Conservation (phyloP, 2,113 vertebrate species). For the Lepisosteus osseus region DNA sequence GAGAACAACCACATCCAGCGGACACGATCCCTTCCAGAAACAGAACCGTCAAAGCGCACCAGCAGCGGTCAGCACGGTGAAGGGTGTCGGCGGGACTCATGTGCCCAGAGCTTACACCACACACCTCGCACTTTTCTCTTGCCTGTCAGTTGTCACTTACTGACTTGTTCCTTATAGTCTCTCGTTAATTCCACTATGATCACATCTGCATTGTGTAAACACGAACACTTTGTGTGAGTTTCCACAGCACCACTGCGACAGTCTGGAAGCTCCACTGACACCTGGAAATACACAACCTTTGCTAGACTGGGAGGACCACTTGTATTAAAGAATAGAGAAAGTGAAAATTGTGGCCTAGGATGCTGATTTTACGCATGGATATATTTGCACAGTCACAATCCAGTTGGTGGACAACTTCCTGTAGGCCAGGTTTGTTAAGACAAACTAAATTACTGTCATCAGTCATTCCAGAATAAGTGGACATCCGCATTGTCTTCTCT, state of each 20-base stretch:
- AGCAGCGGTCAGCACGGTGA: too few species aligned
- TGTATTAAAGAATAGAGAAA: neutral
- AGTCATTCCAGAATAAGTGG: too few species aligned
- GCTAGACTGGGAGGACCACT: slow-evolving; percentile 1
- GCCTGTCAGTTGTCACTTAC: slow-evolving; percentile 37
- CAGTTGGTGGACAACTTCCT: slow-evolving; percentile 58
- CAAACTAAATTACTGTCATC: too few species aligned
- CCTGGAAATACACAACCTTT: slow-evolving; percentile 25
- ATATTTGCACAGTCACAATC: slow-evolving; percentile 62
- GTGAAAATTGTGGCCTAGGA: slow-evolving; percentile 1
- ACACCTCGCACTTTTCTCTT: neutral
- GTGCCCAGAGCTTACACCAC: too few species aligned
- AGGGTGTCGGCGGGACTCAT: too few species aligned
- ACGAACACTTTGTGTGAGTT: slow-evolving; percentile 62
- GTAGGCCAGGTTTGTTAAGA: slow-evolving; percentile 34
- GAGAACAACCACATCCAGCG: too few species aligned
- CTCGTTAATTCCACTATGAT: slow-evolving; percentile 56
- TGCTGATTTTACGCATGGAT: slow-evolving; percentile 36
- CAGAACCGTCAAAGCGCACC: too few species aligned
- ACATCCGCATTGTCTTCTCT: too few species aligned
- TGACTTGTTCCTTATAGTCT: slow-evolving; percentile 64
- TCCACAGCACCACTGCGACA: slow-evolving; percentile 8
- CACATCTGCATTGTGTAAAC: slow-evolving; percentile 53
- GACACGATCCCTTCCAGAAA: too few species aligned
- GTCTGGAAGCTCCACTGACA: neutral